These are phyloP conservation scores for Datnioides undecimradiatus DNA, from an alignment of 2,113 vertebrate species.

Conservation along the genomic window DNA sequence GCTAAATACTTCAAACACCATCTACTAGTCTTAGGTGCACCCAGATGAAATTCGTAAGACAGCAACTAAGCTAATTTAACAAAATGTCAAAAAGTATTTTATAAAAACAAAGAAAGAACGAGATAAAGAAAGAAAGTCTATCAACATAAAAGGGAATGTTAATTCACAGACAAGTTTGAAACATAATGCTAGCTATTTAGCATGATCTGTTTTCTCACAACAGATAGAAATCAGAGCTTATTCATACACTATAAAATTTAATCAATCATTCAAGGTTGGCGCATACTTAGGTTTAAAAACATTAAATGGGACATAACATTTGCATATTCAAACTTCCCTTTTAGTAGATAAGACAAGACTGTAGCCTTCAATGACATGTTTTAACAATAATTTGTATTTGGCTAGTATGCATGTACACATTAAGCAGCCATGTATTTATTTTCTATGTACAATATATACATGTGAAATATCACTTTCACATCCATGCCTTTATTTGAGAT, in stretches of 20 bases:
- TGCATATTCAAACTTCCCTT: conserved; percentile 14
- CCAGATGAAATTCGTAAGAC: background rate
- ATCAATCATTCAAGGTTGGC: background rate
- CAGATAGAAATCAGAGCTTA: background rate
- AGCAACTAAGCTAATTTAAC: conserved; percentile 9
- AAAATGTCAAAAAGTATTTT: background rate
- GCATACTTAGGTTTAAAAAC: background rate
- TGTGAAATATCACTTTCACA: conserved; percentile 37
- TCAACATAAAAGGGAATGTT: background rate
- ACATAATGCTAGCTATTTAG: background rate
- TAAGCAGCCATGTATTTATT: conserved; percentile 44
- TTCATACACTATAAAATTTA: background rate
- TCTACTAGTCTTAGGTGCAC: background rate
- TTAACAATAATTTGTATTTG: background rate
- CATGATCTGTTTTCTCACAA: background rate
- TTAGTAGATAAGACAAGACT: background rate
- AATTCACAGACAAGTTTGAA: background rate
- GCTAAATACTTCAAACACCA: background rate
- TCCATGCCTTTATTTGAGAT: conserved; percentile 62
- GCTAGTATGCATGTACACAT: conserved; percentile 39
- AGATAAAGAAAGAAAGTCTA: background rate
- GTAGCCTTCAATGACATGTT: background rate
- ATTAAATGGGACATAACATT: background rate
- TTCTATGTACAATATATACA: conserved; percentile 41
- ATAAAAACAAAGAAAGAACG: background rate